Evolutionary conservation across 1,140 invertebrate species (phyloP), one percentile per base, ranked within the genome.

Genomic region (Drepana arcuata): DNA sequence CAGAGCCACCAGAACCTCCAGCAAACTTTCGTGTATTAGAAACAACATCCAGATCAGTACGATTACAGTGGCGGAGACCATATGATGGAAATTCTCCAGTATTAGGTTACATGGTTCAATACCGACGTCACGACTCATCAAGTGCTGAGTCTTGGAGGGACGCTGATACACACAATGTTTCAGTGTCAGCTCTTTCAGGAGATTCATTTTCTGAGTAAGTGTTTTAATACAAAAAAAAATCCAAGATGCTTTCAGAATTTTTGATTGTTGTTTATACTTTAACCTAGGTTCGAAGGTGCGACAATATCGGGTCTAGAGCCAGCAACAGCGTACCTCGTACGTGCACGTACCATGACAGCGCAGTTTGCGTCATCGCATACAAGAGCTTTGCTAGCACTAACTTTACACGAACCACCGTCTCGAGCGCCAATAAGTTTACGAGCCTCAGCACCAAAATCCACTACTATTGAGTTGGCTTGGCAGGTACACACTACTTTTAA

Each of bases 31-130:
- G 89, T 50, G 84, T 90, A n/a, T 74, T 90, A 24, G 88, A 90
- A 49, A 86, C 91, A 11, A 87, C 87, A 6, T 90, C 92, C n/a
- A 83, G 92, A 24, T 87, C 86, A 9, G 88, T 93, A 12, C 86
- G 88, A 15, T 70, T 95, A 1, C 85, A 88, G 25, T 95, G 93
- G 93, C 85, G 86, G 18, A 84, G 87, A 24, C 90, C 92, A 1
- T 94, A 91, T 68, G 90, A 93, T 60, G 93, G 93, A 6, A 93
- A 94, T 59, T 91, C 89, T 30, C 89, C 90, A 0, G 88, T 95
- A n/a, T 77, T 89, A 18, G 88, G 88, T 38, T 95, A 94, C 64
- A 80, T 92, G 25, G 87, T 93, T 25, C 91, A 93, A 58, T 91
- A 92, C 65, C 54, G 71, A 3, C 62, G 56, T 15, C 77, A 79